Evolutionary conservation across 2,797 vertebrate species (phyloP).

Genomic region (Phoebastria nigripes): DNA sequence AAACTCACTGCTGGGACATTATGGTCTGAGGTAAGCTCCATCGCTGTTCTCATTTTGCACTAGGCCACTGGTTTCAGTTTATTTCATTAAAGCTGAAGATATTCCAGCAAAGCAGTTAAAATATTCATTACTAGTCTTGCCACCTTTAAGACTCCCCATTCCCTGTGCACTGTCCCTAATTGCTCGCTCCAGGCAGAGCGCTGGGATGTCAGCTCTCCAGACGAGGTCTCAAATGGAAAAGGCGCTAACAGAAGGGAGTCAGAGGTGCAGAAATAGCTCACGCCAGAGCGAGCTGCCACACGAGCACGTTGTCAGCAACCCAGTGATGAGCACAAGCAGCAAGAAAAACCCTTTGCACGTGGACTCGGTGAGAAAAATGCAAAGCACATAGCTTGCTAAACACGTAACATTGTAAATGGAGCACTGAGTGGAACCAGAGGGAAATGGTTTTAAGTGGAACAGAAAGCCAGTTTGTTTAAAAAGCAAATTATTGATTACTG

Average conservation of each 20-base stretch:
- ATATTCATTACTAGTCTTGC: background rate
- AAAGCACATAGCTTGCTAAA: background rate
- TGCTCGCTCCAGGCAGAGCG: background rate
- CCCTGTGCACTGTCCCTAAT: background rate
- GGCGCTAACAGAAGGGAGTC: background rate
- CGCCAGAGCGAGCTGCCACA: background rate
- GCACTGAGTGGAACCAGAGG: background rate
- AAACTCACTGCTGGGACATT: background rate
- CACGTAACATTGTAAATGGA: background rate
- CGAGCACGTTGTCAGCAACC: background rate
- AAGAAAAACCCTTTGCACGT: background rate
- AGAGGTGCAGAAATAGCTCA: background rate
- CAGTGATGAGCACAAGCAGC: background rate
- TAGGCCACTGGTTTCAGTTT: background rate
- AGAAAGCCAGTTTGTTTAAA: background rate
- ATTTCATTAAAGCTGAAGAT: background rate
- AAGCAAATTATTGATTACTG: background rate
- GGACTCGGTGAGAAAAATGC: background rate
- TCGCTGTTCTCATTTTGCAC: background rate
- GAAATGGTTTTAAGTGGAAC: background rate
- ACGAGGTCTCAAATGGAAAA: background rate
- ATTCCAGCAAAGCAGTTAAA: constrained; percentile 22
- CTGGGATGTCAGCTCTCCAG: background rate
- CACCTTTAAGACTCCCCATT: background rate
- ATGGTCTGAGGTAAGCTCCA: rapidly evolving